Evolutionary conservation across 2,888 invertebrate species (phyloP), one percentile per base, ranked within the genome.

Genomic region (Aethes cnicana): DNA sequence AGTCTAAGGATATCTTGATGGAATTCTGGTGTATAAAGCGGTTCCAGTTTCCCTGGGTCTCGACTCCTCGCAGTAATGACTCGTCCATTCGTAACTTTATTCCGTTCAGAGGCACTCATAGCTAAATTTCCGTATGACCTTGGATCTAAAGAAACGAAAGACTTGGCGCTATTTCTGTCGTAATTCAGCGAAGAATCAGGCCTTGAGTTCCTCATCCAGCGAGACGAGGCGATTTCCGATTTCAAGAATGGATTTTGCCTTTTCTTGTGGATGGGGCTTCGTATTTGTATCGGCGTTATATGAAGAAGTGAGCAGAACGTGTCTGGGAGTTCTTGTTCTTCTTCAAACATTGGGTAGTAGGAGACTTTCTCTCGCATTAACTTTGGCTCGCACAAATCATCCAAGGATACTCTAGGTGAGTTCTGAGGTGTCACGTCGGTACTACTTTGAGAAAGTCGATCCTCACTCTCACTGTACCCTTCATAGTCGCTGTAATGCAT

Each of bases 161-260:
- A 88, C 61, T 88, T 89, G 55, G 89, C 89, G 72, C 89, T 89
- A 66, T 81, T 84, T 60, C 89, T 81, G 63, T 82, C 87, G 71
- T 74, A 80, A 64, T 83, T 81, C 2, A 78, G 57, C 1, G 88
- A 82, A 0, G 88, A 88, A 44, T 90, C 89, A 0, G 89, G 87
- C 54, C 87, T 72, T 0, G 74, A 72, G 35, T 71, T 76, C 44
- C 79, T 74, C 84, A 87, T 85, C 90, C 90, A 90, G n/a, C 77
- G 69, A 0, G 89, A 90, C 0, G 90, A 90, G 1, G 85, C 85
- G 9, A 89, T 62, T 47, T 90, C 90, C 1, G 90, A 90, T 64
- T 81, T 78, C 8, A 90, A 56, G 44, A 90, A 82, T 1, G 79
- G 81, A 53, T 76, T 83, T 25, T 77, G 80, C 44, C 75, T 76